Evolutionary conservation across 2,113 vertebrate species (phyloP).

Genomic region (Cyphomyrus plagiostoma): DNA sequence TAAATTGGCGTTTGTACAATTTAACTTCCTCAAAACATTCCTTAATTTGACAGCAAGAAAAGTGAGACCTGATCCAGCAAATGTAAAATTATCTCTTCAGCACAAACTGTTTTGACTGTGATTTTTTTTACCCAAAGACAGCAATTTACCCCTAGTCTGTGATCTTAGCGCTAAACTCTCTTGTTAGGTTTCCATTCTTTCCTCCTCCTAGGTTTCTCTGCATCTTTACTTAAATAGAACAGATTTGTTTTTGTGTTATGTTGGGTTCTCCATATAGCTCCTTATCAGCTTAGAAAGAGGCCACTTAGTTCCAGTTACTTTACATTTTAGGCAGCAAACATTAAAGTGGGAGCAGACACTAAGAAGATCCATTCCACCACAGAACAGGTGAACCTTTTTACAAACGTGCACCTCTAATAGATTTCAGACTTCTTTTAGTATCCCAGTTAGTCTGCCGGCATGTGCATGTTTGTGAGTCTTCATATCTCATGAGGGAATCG

Average conservation of each 20-base stretch:
- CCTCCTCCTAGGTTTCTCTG: background rate
- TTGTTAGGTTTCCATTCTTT: background rate
- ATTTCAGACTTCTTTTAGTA: conserved; percentile 57
- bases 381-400: conserved; percentile 56
- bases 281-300: conserved; percentile 28
- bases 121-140: background rate
- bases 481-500: background rate
- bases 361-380: conserved; percentile 63
- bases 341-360: conserved; percentile 63
- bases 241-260: conserved; percentile 43
- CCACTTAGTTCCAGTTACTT: conserved; percentile 57
- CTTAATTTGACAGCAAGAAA: background rate
- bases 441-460: conserved; percentile 56
- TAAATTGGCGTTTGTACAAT: background rate
- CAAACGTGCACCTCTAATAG: conserved; percentile 55
- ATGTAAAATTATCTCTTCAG: background rate
- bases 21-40: background rate
- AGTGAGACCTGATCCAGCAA: background rate
- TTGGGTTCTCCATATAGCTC: conserved; percentile 44
- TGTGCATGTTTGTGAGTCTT: conserved; percentile 18
- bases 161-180: conserved; percentile 7
- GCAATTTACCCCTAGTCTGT: background rate
- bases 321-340: conserved; percentile 61
- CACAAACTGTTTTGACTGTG: background rate
- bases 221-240: conserved; percentile 37